phyloP scores from a whole-genome alignment of 2,797 vertebrate genomes.

The Acipenser transmontanus region DNA sequence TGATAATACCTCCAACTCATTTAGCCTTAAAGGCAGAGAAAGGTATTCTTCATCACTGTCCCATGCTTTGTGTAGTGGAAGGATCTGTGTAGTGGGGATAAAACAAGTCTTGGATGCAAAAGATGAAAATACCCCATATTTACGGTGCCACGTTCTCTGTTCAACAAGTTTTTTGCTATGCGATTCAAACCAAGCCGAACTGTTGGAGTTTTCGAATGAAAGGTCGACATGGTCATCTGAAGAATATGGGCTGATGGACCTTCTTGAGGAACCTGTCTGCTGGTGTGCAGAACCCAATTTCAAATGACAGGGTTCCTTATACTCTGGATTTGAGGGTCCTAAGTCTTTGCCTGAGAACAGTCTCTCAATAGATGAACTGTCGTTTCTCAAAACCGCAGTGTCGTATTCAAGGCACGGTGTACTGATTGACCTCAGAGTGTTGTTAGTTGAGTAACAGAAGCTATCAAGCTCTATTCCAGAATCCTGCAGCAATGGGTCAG shows the following conservation, averaged over 20 bases:
- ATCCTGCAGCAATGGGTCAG: slow-evolving; percentile 63
- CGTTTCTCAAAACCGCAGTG: background rate
- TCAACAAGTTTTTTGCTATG: background rate
- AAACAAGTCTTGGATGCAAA: slow-evolving; percentile 21
- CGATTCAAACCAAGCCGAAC: background rate
- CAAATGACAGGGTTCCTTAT: slow-evolving; percentile 25
- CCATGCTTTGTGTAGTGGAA: slow-evolving; percentile 38
- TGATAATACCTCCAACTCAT: slow-evolving; percentile 68
- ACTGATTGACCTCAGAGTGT: slow-evolving; percentile 30
- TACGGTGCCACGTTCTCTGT: slow-evolving; percentile 10
- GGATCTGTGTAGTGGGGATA: slow-evolving; percentile 38
- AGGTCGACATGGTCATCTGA: slow-evolving; percentile 31
- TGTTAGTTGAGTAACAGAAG: slow-evolving; percentile 44
- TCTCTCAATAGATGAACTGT: slow-evolving; percentile 5
- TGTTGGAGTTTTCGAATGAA: slow-evolving; percentile 29
- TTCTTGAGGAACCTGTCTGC: background rate
- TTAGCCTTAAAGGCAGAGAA: slow-evolving; percentile 69
- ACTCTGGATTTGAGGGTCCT: slow-evolving; percentile 23
- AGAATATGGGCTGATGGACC: slow-evolving; percentile 30
- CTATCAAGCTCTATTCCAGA: slow-evolving; percentile 82
- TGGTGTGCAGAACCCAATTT: slow-evolving; percentile 25
- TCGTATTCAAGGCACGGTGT: slow-evolving; percentile 22
- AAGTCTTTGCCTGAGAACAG: slow-evolving; percentile 13
- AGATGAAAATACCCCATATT: slow-evolving; percentile 19
- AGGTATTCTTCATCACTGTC: slow-evolving; percentile 78